phyloP scores from a whole-genome alignment of 2,797 vertebrate species.

The Momotus momota region DNA sequence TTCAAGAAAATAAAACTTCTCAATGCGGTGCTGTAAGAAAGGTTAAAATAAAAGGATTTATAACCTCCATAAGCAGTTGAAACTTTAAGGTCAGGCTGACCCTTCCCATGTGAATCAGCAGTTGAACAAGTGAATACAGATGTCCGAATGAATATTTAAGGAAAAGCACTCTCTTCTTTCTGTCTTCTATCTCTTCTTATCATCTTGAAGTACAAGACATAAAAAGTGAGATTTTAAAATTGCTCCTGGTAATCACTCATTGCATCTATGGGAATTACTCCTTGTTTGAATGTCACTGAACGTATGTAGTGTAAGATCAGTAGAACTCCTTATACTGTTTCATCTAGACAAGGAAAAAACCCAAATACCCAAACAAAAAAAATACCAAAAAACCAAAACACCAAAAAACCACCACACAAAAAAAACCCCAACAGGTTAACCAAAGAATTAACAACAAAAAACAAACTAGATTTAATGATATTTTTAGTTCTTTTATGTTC shows the following conservation, averaged over 20 bases:
- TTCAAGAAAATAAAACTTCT: not conserved
- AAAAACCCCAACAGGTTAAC: fast-evolving
- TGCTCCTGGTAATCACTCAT: not conserved
- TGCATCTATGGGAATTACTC: not conserved
- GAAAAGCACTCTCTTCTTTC: not conserved
- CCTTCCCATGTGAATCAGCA: not conserved
- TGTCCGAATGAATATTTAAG: not conserved
- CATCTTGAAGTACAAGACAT: not conserved
- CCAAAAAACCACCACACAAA: not conserved
- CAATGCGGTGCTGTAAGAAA: not conserved
- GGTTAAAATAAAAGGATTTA: not conserved
- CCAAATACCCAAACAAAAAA: not conserved
- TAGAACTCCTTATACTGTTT: not conserved
- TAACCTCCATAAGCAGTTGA: not conserved
- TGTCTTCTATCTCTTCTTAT: not conserved
- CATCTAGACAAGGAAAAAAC: not conserved
- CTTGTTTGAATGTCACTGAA: not conserved
- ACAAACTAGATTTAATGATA: not conserved
- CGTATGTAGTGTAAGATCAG: not conserved
- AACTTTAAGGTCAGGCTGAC: slow-evolving; percentile 18
- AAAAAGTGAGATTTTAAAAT: not conserved
- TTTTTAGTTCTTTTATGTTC: not conserved
- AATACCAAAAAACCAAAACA: not conserved
- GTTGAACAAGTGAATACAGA: not conserved
- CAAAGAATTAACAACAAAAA: not conserved